Percentiles rank a stretch among this genome's conserved stretches.
phyloP scores from a whole-genome alignment of 2,113 vertebrate genomes.

The Hippocampus guttulatus region DNA sequence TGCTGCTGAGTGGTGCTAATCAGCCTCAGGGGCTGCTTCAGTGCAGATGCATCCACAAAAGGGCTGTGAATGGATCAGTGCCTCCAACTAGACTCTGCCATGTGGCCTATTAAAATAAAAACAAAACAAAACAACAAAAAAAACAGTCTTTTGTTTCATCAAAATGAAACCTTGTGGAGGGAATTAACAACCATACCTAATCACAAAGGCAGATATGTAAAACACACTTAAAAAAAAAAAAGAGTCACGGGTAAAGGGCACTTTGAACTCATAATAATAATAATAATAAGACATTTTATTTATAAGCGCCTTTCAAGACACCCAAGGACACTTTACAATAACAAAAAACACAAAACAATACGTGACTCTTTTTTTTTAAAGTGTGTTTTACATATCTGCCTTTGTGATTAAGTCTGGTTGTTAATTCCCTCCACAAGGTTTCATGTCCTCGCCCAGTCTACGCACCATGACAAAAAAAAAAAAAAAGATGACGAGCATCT shows the following conservation, averaged over 20 bases:
- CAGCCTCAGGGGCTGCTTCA: conserved; percentile 40
- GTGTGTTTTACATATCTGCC: too few relatives aligned
- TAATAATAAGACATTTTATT: too few relatives aligned
- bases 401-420: too few relatives aligned
- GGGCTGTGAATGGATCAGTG: conserved; percentile 51
- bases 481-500: conserved; percentile 57
- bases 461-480: conserved; percentile 44
- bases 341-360: too few relatives aligned
- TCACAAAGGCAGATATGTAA: conserved; percentile 14
- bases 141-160: conserved; percentile 51
- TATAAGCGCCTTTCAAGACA: too few relatives aligned
- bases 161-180: conserved; percentile 34
- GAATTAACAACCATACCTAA: conserved; percentile 52
- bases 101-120: conserved; percentile 58
- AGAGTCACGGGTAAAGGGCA: conserved; percentile 23
- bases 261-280: conserved; percentile 46
- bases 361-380: too few relatives aligned
- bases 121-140: background rate
- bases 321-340: too few relatives aligned
- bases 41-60: conserved; percentile 54
- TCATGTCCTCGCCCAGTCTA: conserved; percentile 45
- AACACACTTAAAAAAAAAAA: conserved; percentile 16
- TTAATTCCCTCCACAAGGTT: too few relatives aligned
- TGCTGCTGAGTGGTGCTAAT: conserved; percentile 51
- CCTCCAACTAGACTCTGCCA: conserved; percentile 51